A percentile compares a stretch with the other conserved stretches of the same genome.
These are phyloP conservation scores for Hyposoter didymator DNA, from an alignment of 2,888 invertebrate genomes.

Conservation along the genomic window DNA sequence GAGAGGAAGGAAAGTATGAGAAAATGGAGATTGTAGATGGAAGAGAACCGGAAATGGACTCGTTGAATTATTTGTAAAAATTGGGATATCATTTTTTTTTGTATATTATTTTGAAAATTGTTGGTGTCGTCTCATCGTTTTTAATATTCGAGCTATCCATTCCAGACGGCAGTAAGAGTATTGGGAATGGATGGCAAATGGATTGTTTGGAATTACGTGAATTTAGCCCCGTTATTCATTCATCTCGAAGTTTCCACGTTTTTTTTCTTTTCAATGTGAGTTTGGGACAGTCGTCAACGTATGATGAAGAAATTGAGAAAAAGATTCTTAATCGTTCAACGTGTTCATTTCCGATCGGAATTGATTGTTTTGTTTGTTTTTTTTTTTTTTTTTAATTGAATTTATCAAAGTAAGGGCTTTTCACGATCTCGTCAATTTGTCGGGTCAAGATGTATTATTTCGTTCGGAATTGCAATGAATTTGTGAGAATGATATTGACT, in stretches of 20 bases:
- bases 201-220: neutral
- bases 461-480: conserved; percentile 33
- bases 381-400: conserved; percentile 12
- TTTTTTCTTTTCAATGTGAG: neutral
- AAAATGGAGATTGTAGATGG: conserved; percentile 34
- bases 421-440: conserved; percentile 36
- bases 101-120: neutral
- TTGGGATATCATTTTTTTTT: neutral
- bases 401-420: neutral
- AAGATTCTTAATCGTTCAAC: neutral
- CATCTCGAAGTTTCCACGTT: neutral
- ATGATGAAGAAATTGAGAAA: neutral
- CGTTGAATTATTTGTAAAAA: neutral
- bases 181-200: neutral
- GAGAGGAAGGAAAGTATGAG: conserved; percentile 27
- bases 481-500: conserved; percentile 34
- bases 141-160: neutral
- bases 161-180: neutral
- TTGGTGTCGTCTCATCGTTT: neutral
- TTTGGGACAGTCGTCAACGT: neutral
- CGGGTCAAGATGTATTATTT: conserved; percentile 28
- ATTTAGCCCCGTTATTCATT: neutral
- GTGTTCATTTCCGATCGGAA: neutral
- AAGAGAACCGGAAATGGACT: conserved; percentile 16
- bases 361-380: too few species aligned